A percentile compares a stretch with the other conserved stretches of the same genome.
These are phyloP conservation scores for Acanthosepion lycidas DNA, from an alignment of 2,888 invertebrate genomes.

Conservation along the genomic window DNA sequence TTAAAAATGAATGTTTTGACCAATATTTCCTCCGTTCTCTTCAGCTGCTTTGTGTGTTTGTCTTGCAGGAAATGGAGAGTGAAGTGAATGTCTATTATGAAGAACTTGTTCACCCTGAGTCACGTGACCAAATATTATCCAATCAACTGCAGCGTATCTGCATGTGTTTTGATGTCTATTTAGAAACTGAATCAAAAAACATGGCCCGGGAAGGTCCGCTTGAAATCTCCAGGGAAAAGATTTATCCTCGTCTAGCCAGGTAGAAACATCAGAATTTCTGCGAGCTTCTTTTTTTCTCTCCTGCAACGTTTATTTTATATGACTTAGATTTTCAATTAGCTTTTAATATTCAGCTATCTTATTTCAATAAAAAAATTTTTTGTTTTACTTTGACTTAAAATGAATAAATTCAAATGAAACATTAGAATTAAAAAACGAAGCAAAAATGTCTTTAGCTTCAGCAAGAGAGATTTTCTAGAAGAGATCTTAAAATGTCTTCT, in stretches of 20 bases:
- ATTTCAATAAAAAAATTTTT: no score
- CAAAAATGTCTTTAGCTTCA: no score
- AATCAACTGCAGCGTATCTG: slow-evolving; percentile 87
- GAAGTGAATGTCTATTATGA: slow-evolving; percentile 81
- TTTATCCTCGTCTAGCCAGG: slow-evolving; percentile 77
- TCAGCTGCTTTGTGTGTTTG: no score
- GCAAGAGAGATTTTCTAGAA: no score
- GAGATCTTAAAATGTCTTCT: no score
- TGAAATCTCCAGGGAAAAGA: slow-evolving; percentile 87
- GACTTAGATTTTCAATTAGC: neutral
- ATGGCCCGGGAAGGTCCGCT: slow-evolving; percentile 77
- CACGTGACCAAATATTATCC: slow-evolving; percentile 79
- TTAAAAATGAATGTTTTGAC: no score
- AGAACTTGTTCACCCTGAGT: slow-evolving; percentile 71
- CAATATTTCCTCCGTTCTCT: no score
- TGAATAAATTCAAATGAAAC: no score
- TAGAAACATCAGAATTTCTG: slow-evolving; percentile 49
- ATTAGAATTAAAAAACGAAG: no score
- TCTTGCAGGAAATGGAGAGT: slow-evolving; percentile 81
- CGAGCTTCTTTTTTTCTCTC: neutral
- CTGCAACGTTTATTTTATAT: neutral
- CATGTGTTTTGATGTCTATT: slow-evolving; percentile 88
- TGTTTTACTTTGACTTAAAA: no score
- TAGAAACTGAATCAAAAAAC: slow-evolving; percentile 82
- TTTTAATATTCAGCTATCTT: neutral